Percentiles rank a stretch among this genome's conserved stretches.
phyloP scores from a whole-genome alignment of 1,140 invertebrate genomes.

The Metopolophium dirhodum region DNA sequence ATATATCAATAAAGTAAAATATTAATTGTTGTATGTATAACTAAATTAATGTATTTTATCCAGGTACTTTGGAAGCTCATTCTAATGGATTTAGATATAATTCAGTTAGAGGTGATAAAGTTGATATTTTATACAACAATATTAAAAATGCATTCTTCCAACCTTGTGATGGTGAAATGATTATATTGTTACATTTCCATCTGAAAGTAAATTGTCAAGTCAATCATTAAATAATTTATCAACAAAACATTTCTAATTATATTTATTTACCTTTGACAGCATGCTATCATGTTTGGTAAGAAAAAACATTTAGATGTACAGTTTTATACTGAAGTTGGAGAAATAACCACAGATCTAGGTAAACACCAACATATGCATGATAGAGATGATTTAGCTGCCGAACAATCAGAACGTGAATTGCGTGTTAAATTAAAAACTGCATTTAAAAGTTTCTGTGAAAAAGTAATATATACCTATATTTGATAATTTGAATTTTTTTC shows the following conservation, averaged over 20 bases:
- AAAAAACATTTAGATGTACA: constrained; percentile 99
- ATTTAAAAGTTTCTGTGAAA: constrained; percentile 98
- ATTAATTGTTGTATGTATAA: neutral
- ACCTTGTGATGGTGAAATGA: constrained; percentile 99
- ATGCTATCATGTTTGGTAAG: constrained; percentile 99
- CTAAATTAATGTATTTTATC: constrained; percentile 37
- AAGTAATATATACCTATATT: constrained; percentile 65
- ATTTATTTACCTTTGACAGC: constrained; percentile 66
- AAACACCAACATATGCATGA: constrained; percentile 99
- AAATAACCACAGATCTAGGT: constrained; percentile 98
- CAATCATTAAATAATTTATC: neutral
- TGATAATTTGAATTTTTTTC: neutral
- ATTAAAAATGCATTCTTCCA: constrained; percentile 99
- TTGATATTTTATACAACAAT: constrained; percentile 99
- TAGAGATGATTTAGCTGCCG: constrained; percentile 96
- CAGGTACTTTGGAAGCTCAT: constrained; percentile 88
- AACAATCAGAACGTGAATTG: constrained; percentile 97
- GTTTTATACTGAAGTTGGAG: constrained; percentile 99
- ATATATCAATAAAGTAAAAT: constrained; percentile 49
- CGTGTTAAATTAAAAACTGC: constrained; percentile 95
- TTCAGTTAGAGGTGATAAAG: constrained; percentile 97
- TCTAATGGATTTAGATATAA: constrained; percentile 98
- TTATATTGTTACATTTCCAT: constrained; percentile 98
- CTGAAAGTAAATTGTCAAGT: constrained; percentile 73
- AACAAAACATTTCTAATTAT: neutral